These are phyloP conservation scores for Trachelus troglodyta DNA, from an alignment of 2,888 invertebrate species.

Conservation along the genomic window DNA sequence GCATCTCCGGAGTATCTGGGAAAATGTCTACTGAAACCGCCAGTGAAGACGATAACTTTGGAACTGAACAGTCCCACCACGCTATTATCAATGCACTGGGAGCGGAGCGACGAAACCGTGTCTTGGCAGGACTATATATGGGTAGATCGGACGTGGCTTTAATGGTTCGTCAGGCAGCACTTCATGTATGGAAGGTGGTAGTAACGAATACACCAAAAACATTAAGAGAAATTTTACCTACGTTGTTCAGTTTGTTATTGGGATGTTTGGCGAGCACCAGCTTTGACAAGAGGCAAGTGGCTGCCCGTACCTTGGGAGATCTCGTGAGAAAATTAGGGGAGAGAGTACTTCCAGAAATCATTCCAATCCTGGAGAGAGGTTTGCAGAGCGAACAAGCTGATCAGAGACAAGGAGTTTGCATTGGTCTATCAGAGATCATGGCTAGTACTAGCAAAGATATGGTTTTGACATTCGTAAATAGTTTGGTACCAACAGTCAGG, in stretches of 20 bases:
- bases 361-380: constrained; percentile 95
- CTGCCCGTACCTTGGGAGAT: constrained; percentile 96
- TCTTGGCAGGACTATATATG: constrained; percentile 96
- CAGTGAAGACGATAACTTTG: constrained; percentile 98
- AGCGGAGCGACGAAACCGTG: constrained; percentile 89
- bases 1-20: constrained; percentile 96
- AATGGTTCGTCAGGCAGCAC: constrained; percentile 96
- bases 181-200: constrained; percentile 99
- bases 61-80: constrained; percentile 94
- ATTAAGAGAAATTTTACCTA: constrained; percentile 93
- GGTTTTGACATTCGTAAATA: constrained; percentile 90
- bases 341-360: constrained; percentile 96
- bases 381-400: constrained; percentile 91
- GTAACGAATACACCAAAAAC: constrained; percentile 98
- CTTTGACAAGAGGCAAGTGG: constrained; percentile 96
- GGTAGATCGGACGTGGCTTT: constrained; percentile 96
- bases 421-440: constrained; percentile 98
- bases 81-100: constrained; percentile 92
- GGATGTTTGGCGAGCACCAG: constrained; percentile 96
- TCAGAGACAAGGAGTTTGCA: constrained; percentile 98
- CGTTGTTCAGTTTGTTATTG: constrained; percentile 89
- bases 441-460: constrained; percentile 95
- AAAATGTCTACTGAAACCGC: constrained; percentile 99
- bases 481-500: constrained; percentile 91
- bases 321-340: constrained; percentile 97